Evolutionary conservation across 2,113 vertebrate genomes (phyloP).

Genomic region (Microcebus murinus): DNA sequence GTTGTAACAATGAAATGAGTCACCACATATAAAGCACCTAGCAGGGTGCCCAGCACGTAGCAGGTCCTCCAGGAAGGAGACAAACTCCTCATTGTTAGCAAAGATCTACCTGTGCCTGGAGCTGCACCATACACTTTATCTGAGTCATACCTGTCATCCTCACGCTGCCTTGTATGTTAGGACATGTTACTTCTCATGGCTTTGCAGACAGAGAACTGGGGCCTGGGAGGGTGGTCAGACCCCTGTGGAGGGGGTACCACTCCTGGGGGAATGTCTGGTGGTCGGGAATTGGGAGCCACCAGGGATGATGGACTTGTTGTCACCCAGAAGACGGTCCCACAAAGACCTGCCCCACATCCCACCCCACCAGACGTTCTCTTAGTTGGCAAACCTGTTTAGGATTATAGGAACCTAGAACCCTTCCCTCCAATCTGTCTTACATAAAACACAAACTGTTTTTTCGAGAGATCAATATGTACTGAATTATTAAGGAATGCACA

Average conservation of each 20-base stretch:
- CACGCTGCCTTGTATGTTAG: too few relatives aligned
- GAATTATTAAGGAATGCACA: not conserved
- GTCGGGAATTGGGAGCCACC: not conserved
- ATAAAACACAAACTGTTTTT: not conserved
- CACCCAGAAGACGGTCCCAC: accelerated
- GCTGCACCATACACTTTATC: accelerated
- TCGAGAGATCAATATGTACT: not conserved
- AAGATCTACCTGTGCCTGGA: not conserved
- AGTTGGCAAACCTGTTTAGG: not conserved
- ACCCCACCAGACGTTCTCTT: too few relatives aligned
- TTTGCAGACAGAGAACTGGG: not conserved
- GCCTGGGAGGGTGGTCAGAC: not conserved
- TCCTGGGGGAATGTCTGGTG: too few relatives aligned
- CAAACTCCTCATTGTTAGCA: not conserved
- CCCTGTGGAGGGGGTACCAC: not conserved
- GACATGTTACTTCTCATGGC: not conserved
- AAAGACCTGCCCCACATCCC: not conserved
- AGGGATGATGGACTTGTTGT: too few relatives aligned
- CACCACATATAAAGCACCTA: too few relatives aligned
- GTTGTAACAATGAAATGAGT: not conserved
- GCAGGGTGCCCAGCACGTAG: not conserved
- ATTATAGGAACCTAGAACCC: not conserved
- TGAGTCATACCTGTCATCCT: not conserved
- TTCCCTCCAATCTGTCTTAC: not conserved
- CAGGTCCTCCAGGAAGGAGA: not conserved